Base-by-base conservation (phyloP, 2,888 invertebrate species). In the Tetranychus piercei region DNA sequence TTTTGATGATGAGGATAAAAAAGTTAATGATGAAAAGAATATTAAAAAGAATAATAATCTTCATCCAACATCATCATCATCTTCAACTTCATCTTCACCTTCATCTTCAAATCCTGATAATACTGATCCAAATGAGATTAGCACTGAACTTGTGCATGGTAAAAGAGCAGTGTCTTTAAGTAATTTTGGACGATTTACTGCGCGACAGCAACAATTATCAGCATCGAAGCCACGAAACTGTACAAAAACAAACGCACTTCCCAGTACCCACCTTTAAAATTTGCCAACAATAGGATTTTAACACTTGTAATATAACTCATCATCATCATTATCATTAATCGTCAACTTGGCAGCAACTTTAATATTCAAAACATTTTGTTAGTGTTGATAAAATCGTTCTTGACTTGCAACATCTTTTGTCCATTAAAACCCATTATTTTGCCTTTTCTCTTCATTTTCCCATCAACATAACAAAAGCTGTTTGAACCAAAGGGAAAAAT, bases 151-250 rank as follows among this genome's bases (percentile, higher is more conserved):
- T 43, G 76, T 79, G 23, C 76, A 79, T 72, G 79, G 78, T 11
- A 79, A 79, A 74, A 74, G 78, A 72, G 79, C 79, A 6, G 77
- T 79, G 73, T 78, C 78, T 69, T 76, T 79, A 71, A 70, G 77
- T 20, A 78, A 79, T 74, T 79, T 79, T 55, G 79, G 78, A n/a
- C 78, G 78, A 75, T 79, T 76, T 74, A 76, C 77, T 18, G 75
- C 65, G 23, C 72, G 73, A 72, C 75, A 75, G 23, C 73, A 74
- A 66, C 71, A 23, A 23, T 11, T 20, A 9, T n/a, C 34, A 23
- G 5, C 69, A 9, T 23, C 22, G 11, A 20, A 20, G 6, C 23
- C 69, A 20, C 20, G 34, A 8, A 66, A 20, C 15, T 20, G 66
- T 20, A 20, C 66, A 20, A 66, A 20, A 20, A 66, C 18, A 20